A percentile compares a stretch with the other conserved stretches of the same genome.
phyloP scores from a whole-genome alignment of 2,888 invertebrate species.

The Rhimphoctona megacephalus region DNA sequence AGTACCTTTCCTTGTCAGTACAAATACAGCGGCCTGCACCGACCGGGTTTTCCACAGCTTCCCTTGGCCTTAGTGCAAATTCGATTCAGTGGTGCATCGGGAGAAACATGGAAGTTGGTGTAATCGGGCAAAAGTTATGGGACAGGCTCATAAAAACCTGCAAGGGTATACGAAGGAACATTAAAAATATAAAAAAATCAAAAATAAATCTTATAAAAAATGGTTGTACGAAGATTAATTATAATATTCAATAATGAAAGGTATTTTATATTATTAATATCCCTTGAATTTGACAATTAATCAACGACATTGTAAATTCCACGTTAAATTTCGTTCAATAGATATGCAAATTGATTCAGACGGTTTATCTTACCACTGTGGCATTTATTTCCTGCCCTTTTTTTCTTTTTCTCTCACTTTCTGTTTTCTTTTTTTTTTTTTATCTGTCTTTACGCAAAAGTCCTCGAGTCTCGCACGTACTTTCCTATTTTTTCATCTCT shows the following conservation, averaged over 20 bases:
- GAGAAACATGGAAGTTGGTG: no score
- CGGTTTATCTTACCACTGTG: slow-evolving; percentile 9
- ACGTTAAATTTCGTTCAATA: slow-evolving; percentile 9
- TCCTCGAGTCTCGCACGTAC: neutral
- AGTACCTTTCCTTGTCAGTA: no score
- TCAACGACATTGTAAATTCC: slow-evolving; percentile 4
- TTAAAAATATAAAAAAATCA: no score
- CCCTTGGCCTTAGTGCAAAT: no score
- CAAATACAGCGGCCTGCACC: no score
- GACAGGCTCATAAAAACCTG: no score
- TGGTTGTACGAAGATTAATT: no score
- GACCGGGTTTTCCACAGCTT: no score
- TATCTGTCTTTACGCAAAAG: neutral
- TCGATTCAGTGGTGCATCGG: no score
- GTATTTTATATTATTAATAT: neutral
- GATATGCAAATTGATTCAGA: slow-evolving; percentile 37
- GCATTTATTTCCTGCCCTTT: slow-evolving; percentile 2
- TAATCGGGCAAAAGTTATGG: no score
- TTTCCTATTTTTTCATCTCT: slow-evolving; percentile 20
- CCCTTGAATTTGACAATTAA: neutral
- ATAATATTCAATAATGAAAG: neutral
- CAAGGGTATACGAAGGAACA: no score
- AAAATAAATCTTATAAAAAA: no score
- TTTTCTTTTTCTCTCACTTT: neutral
- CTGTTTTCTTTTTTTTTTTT: neutral